Base-by-base conservation (phyloP, 2,797 vertebrate genomes). In the Tadarida brasiliensis region DNA sequence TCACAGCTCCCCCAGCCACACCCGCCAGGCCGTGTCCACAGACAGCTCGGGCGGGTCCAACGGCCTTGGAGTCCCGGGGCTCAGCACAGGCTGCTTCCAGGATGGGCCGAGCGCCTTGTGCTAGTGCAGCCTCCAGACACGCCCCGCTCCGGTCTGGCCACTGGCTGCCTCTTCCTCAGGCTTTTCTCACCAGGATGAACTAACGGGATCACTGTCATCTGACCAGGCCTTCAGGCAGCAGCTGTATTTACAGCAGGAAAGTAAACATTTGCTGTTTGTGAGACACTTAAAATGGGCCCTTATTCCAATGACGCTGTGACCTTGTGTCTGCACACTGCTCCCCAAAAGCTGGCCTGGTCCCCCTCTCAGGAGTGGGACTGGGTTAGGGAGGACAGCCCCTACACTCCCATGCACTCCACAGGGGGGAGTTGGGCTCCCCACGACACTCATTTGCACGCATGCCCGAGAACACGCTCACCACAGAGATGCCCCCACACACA, bases 41-140 rank as follows among this genome's bases (percentile, higher is more conserved):
- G 84, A n/a, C 26, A 2, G 54, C 61, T 57, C 39, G 33, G 16
- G 26, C 6, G 0, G 4, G 35, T 16, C 39, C 51, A 19, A 16
- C 7, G 73, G 17, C 33, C n/a, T n/a, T 0, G 1, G 33, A 44
- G 39, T 5, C 39, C 39, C 7, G 39, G 11, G 30, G 59, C 56
- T 4, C 15, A 47, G 24, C 6, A 1, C 12, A 5, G 49, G n/a
- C 70, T 24, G 4, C 47, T 17, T 20, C 65, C 59, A 20, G 30
- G 67, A 39, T 49, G 1, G 39, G 56, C 78, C 0, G 8, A 11
- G 30, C 73, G 24, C 12, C n/a, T 56, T 0, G 59, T 57, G 35
- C 49, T 7, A 22, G 51, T 0, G 0, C 8, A 11, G 6, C 77
- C 39, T 24, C 77, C 2, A 0, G 2, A 17, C 0, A 2, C 8